Conservation (phyloP, 2,113 vertebrate genomes). For the Mustelus asterias region DNA sequence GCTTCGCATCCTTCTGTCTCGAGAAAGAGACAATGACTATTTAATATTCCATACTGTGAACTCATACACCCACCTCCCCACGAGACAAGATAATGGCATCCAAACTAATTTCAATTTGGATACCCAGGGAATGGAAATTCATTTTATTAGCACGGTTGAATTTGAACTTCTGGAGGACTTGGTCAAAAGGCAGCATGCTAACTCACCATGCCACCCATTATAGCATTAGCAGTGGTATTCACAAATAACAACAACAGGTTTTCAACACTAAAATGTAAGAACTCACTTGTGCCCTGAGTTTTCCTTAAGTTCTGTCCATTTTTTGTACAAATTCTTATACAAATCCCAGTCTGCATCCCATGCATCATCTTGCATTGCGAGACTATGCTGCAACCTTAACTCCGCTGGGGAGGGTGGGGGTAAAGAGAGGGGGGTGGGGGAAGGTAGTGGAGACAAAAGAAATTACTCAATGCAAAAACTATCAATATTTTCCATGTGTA, state of each 20-base stretch:
- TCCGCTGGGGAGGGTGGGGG: conserved; percentile 60
- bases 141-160: neutral
- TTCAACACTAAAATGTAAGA: neutral
- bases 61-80: neutral
- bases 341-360: conserved; percentile 91
- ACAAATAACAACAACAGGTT: neutral
- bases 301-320: conserved; percentile 79
- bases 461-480: neutral
- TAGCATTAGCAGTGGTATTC: neutral
- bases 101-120: neutral
- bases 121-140: neutral
- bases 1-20: too few species aligned
- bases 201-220: neutral
- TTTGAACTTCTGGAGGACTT: neutral
- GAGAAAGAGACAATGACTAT: too few species aligned
- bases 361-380: conserved; percentile 77
- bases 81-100: neutral
- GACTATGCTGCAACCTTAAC: conserved; percentile 68
- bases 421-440: neutral
- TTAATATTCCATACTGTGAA: neutral
- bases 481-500: neutral
- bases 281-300: conserved; percentile 72
- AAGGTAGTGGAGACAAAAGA: neutral
- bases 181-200: neutral
- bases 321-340: conserved; percentile 77